phyloP scores from a whole-genome alignment of 1,140 invertebrate genomes.

The Zaprionus vittiger region DNA sequence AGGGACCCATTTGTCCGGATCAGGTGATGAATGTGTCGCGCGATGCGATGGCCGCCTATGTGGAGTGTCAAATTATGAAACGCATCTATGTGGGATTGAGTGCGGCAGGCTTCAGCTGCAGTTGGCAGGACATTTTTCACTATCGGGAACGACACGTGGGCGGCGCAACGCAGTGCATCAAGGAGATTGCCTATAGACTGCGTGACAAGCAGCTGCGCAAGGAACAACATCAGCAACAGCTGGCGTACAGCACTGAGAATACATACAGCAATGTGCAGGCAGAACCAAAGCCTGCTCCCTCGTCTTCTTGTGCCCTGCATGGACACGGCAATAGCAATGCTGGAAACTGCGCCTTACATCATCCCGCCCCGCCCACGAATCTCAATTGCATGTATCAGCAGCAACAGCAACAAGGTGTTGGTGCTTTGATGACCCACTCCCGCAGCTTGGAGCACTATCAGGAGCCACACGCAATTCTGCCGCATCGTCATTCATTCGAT shows the following conservation, averaged over 20 bases:
- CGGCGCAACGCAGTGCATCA: constrained; percentile 66
- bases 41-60: constrained; percentile 94
- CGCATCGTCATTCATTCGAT: constrained; percentile 82
- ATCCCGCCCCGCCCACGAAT: constrained; percentile 50
- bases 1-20: constrained; percentile 92
- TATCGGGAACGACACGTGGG: constrained; percentile 88
- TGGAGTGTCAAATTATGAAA: constrained; percentile 92
- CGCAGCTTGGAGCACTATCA: constrained; percentile 83
- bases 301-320: constrained; percentile 42
- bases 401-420: constrained; percentile 30
- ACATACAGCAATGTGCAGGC: constrained; percentile 68
- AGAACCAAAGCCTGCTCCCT: background rate
- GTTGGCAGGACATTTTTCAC: constrained; percentile 88
- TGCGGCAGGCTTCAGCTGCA: constrained; percentile 77
- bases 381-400: constrained; percentile 49
- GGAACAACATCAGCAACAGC: constrained; percentile 43
- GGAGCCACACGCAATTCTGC: constrained; percentile 66
- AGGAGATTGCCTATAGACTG: constrained; percentile 64
- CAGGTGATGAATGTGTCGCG: constrained; percentile 91
- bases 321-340: constrained; percentile 27
- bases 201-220: constrained; percentile 67
- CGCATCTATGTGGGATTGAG: constrained; percentile 85
- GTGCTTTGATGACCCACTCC: constrained; percentile 76
- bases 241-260: constrained; percentile 48
- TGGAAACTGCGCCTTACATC: constrained; percentile 55